A percentile compares a stretch with the other conserved stretches of the same genome.
phyloP scores from a whole-genome alignment of 2,113 vertebrate genomes.

The Semnopithecus entellus region DNA sequence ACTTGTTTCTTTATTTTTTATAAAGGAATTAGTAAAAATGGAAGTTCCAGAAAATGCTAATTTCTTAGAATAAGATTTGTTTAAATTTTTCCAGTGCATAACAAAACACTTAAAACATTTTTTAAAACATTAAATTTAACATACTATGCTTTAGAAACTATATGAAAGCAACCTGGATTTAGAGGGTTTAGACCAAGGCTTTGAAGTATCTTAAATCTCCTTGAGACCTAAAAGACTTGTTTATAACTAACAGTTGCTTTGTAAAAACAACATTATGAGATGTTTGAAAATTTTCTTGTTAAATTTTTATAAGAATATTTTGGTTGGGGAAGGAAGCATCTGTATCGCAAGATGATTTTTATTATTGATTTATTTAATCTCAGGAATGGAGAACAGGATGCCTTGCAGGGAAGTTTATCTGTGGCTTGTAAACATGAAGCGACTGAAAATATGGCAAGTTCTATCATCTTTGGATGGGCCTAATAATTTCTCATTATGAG shows the following conservation, averaged over 20 bases:
- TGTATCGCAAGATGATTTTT: conserved; percentile 33
- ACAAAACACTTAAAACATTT: neutral
- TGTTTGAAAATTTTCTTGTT: conserved; percentile 68
- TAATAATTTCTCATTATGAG: conserved; percentile 36
- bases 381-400: conserved; percentile 38
- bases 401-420: conserved; percentile 25
- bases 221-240: conserved; percentile 57
- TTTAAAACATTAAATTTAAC: conserved; percentile 33
- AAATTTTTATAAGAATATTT: conserved; percentile 75
- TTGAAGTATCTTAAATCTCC: conserved; percentile 66
- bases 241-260: conserved; percentile 65
- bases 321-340: conserved; percentile 48
- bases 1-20: conserved; percentile 21
- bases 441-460: conserved; percentile 2
- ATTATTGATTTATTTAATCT: conserved; percentile 58
- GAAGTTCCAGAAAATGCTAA: conserved; percentile 30
- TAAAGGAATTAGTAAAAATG: conserved; percentile 25
- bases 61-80: conserved; percentile 8
- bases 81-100: conserved; percentile 15
- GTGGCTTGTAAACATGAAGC: neutral
- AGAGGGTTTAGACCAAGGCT: conserved; percentile 45
- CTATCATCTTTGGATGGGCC: neutral
- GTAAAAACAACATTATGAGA: conserved; percentile 65
- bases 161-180: conserved; percentile 55
- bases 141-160: conserved; percentile 36